Evolutionary conservation across 2,113 vertebrate genomes (phyloP), one percentile per base, ranked within the genome.

Genomic region (Alligator sinensis): DNA sequence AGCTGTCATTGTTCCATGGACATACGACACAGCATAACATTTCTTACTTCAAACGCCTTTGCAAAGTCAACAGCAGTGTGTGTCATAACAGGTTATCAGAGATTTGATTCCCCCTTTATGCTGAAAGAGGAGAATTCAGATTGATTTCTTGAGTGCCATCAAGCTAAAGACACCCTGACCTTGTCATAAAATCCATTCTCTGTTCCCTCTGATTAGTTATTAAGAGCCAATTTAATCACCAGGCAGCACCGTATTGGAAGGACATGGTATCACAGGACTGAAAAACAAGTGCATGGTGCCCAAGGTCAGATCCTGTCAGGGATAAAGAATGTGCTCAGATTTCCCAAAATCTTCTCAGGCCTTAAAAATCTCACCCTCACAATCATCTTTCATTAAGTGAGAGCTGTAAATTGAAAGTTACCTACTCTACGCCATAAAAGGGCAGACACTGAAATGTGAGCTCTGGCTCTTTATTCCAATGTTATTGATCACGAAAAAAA

Each of bases 221-320:
- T 55, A 1, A 25, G 58, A 88, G n/a, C 2, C 15, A 87, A 88
- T 87, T 84, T 55, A 81, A 89, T 38, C 0, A 2, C 17, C 79
- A 58, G 84, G 61, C 1, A 0, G 72, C 60, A 61, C 0, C 0
- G 57, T 12, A 13, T 9, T 4, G 72, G 76, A 86, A 85, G 63
- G 25, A 66, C 27, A 1, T 0, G 0, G 22, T 4, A 6, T 57
- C 68, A 27, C 0, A 0, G 60, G 70, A 54, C 1, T 47, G 1
- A 63, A 61, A 28, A 90, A 83, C 82, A 77, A 95, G 72, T 0
- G 21, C 34, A 80, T 80, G 59, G 62, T 85, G 86, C 85, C 72
- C 4, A 19, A 34, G 54, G 82, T 68, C 82, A 89, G 24, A 30
- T 0, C 3, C 54, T 38, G 5, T 2, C n/a, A 74, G 21, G 63